Evolutionary conservation across 2,797 vertebrate species (phyloP).

Genomic region (Rhyacichthys aspro): DNA sequence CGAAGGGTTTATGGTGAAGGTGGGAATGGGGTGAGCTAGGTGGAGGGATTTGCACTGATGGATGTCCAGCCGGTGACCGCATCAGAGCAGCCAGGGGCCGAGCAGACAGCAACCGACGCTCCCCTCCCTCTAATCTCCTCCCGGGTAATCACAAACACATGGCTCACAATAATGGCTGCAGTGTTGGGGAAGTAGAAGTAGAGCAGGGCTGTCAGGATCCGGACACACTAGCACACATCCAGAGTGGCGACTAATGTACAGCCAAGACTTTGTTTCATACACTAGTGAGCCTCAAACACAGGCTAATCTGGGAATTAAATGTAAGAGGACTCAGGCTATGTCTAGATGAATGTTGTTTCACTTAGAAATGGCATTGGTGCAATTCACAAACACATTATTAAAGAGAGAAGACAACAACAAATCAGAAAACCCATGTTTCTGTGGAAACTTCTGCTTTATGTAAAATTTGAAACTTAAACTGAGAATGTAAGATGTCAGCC

Average conservation of each 20-base stretch:
- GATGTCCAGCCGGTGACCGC: slow-evolving; percentile 71
- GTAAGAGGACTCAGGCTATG: too few relatives aligned
- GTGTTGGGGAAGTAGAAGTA: slow-evolving; percentile 66
- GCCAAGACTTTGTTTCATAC: slow-evolving; percentile 35
- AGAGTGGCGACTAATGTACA: slow-evolving; percentile 18
- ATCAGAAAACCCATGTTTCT: too few relatives aligned
- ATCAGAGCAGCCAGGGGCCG: slow-evolving; percentile 60
- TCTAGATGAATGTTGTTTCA: too few relatives aligned
- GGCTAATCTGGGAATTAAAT: neutral
- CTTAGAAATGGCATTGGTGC: too few relatives aligned
- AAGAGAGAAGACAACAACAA: too few relatives aligned
- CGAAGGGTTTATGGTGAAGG: slow-evolving; percentile 25
- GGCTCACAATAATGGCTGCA: slow-evolving; percentile 74
- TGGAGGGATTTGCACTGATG: slow-evolving; percentile 47
- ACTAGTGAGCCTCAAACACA: slow-evolving; percentile 8
- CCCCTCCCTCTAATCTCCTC: slow-evolving; percentile 76
- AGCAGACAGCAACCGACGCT: slow-evolving; percentile 66
- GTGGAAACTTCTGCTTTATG: too few relatives aligned
- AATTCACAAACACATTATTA: too few relatives aligned
- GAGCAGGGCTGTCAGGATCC: slow-evolving; percentile 54
- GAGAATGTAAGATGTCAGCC: too few relatives aligned
- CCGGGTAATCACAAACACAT: slow-evolving; percentile 82
- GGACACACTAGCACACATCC: slow-evolving; percentile 38
- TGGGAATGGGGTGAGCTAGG: slow-evolving; percentile 27
- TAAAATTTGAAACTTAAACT: too few relatives aligned